These are phyloP conservation scores for Megathymus violae DNA, from an alignment of 1,140 invertebrate species.

Conservation along the genomic window DNA sequence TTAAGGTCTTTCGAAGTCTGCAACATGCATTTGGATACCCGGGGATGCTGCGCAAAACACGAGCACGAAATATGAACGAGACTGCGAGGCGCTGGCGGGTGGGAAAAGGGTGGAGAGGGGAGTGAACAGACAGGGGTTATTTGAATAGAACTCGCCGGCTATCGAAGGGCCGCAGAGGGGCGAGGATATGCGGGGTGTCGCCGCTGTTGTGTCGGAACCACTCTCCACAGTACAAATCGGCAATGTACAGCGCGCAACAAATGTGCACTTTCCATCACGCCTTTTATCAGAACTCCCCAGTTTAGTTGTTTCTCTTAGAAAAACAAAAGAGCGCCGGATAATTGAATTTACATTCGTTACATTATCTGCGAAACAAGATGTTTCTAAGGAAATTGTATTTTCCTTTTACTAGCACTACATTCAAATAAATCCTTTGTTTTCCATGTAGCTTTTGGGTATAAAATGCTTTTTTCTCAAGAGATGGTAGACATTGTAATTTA, in stretches of 20 bases:
- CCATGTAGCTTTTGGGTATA: no score
- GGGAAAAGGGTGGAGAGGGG: constrained; percentile 74
- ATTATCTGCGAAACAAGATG: constrained; percentile 75
- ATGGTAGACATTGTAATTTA: no score
- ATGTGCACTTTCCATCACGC: constrained; percentile 74
- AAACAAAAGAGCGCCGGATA: constrained; percentile 72
- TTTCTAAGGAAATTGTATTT: constrained; percentile 58
- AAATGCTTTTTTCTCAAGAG: no score
- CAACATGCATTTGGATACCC: constrained; percentile 73
- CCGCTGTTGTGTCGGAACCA: constrained; percentile 60
- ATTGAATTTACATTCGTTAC: constrained; percentile 80
- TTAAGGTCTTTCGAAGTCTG: constrained; percentile 68
- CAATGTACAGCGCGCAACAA: constrained; percentile 72
- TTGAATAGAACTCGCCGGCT: constrained; percentile 78
- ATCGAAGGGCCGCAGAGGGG: constrained; percentile 52
- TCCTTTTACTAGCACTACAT: constrained; percentile 39
- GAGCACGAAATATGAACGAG: constrained; percentile 83
- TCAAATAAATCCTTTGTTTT: constrained; percentile 39
- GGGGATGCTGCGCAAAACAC: constrained; percentile 84
- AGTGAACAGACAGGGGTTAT: constrained; percentile 79
- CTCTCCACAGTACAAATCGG: constrained; percentile 71
- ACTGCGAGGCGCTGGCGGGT: constrained; percentile 81
- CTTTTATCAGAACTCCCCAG: constrained; percentile 62
- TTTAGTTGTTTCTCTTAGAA: constrained; percentile 50
- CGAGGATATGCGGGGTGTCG: constrained; percentile 37